Evolutionary conservation across 2,888 invertebrate species (phyloP), one percentile per base, ranked within the genome.

Genomic region (Aphidius colemani): DNA sequence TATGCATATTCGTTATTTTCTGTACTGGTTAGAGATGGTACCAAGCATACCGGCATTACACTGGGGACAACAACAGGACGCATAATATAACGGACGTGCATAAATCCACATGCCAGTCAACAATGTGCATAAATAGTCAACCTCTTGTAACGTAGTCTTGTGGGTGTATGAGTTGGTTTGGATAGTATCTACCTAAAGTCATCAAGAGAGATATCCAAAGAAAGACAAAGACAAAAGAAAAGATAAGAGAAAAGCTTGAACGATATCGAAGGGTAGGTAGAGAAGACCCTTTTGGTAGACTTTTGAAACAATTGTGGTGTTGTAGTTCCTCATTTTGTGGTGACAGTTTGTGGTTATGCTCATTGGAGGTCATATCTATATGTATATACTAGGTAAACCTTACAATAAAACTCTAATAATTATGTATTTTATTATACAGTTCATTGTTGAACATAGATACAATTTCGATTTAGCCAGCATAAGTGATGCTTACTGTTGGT

Each of bases 11-110:
- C 69, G 61, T 69, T 68, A 78, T 80, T 30, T 30, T 78, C 79
- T 79, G 75, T 78, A 80, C 75, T 73, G 69, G 67, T 70, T 66
- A 66, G 76, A 73, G 73, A 75, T 76, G 78, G 79, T 78, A 75
- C 76, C 79, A 78, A 78, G 79, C 76, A 78, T 75, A 68, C 76
- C 75, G 74, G 74, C 72, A 73, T 75, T 77, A 77, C 77, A 76
- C 76, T 74, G 72, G 75, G 73, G 30, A 30, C 30, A 30, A 77
- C 76, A 78, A 78, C 78, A 78, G 75, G 75, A 78, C 79, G 78
- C 80, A 80, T 80, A 81, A 81, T 79, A 79, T 77, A 80, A 81
- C 80, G 81, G 81, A 82, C 80, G 80, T 76, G 76, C 80, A 81
- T 82, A 82, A 82, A 81, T 81, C 78, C 75, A 79, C 70, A 75